Percentiles rank a stretch among this genome's conserved stretches.
phyloP scores from a whole-genome alignment of 2,888 invertebrate genomes.

The Drosophila vallismaia region DNA sequence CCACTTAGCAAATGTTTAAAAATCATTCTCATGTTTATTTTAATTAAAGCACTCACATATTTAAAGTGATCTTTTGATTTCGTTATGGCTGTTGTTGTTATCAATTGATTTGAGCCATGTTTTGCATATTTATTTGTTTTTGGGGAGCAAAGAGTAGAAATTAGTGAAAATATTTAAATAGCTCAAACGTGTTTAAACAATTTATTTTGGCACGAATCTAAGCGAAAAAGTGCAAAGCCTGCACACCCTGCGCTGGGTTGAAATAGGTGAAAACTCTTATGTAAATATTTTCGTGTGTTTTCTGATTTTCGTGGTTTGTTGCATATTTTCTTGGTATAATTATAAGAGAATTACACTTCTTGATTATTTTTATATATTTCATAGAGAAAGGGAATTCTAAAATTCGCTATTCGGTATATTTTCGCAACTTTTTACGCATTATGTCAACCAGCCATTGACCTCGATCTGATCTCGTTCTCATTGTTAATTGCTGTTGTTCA shows the following conservation, averaged over 20 bases:
- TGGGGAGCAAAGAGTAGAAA: slow-evolving; percentile 45
- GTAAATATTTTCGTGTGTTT: slow-evolving; percentile 23
- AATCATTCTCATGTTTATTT: slow-evolving; percentile 70
- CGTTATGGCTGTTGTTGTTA: slow-evolving; percentile 23
- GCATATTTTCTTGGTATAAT: not conserved
- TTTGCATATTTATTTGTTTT: slow-evolving; percentile 39
- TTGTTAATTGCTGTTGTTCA: slow-evolving; percentile 26
- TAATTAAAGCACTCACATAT: slow-evolving; percentile 63
- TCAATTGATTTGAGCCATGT: slow-evolving; percentile 53
- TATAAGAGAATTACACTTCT: too few relatives aligned
- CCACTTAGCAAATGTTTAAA: slow-evolving; percentile 59
- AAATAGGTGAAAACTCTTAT: slow-evolving; percentile 56
- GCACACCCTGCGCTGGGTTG: not conserved
- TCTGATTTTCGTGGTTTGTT: slow-evolving; percentile 39
- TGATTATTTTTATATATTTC: too few relatives aligned
- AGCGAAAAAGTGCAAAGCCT: not conserved
- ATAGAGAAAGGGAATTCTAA: not conserved
- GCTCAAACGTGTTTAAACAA: slow-evolving; percentile 65
- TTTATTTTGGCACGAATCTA: slow-evolving; percentile 28
- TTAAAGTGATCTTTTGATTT: slow-evolving; percentile 50
- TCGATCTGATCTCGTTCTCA: slow-evolving; percentile 43
- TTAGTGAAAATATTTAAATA: slow-evolving; percentile 73
- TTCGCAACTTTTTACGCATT: slow-evolving; percentile 20
- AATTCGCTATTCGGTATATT: not conserved
- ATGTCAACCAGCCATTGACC: slow-evolving; percentile 63